Conservation (phyloP, 2,888 invertebrate genomes). For the Tholera decimalis region DNA sequence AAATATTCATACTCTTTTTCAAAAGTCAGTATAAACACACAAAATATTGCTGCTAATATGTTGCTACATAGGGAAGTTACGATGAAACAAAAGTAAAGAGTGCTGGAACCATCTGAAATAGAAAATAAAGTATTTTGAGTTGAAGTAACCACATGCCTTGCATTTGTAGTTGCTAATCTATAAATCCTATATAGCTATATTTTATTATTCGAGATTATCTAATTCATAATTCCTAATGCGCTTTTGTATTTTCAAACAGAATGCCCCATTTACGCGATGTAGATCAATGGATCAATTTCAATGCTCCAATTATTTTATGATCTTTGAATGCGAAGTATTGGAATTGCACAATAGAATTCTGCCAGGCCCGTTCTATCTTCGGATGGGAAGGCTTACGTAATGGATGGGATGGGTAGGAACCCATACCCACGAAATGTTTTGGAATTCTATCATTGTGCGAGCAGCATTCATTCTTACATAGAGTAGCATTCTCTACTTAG, state of each 20-base stretch:
- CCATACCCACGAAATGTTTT: not conserved
- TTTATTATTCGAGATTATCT: not conserved
- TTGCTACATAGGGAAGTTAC: slow-evolving; percentile 84
- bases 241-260: slow-evolving; percentile 17
- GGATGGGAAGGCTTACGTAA: not conserved
- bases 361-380: no score
- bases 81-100: slow-evolving; percentile 81
- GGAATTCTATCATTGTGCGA: no score
- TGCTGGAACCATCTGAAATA: slow-evolving; percentile 81
- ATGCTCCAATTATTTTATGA: slow-evolving; percentile 7
- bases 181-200: not conserved
- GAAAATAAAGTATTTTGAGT: no score
- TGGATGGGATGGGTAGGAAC: not conserved
- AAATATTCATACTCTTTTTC: slow-evolving; percentile 88
- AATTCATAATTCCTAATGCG: not conserved
- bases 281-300: slow-evolving; percentile 8
- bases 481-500: no score
- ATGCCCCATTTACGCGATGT: slow-evolving; percentile 2
- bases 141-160: not conserved
- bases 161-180: not conserved
- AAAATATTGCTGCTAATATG: slow-evolving; percentile 84
- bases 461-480: no score
- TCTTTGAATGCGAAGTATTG: not conserved
- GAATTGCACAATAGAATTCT: no score
- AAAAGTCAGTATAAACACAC: slow-evolving; percentile 85